Conservation (phyloP, 2,797 vertebrate genomes). For the Salmo trutta region DNA sequence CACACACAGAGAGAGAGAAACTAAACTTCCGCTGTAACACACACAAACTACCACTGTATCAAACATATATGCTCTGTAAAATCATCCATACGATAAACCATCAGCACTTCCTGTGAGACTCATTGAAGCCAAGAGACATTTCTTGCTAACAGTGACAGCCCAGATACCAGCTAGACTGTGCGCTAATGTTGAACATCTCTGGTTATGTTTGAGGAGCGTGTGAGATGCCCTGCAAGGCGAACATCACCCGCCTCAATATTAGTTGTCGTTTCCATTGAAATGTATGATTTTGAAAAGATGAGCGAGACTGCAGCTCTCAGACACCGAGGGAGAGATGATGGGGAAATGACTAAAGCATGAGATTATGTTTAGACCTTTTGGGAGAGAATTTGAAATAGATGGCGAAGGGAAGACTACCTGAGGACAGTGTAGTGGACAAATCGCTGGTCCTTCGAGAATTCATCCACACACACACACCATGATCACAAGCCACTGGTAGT, state of each 20-base stretch:
- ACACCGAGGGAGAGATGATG: not conserved
- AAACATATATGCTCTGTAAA: not conserved
- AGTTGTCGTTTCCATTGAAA: slow-evolving; percentile 8
- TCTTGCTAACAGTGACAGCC: not conserved
- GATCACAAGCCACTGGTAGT: slow-evolving; percentile 48
- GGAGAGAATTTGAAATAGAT: slow-evolving; percentile 13
- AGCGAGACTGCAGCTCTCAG: not conserved
- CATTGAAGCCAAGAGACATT: not conserved
- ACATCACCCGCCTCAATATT: not conserved
- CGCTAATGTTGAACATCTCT: not conserved
- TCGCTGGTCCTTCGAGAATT: slow-evolving; percentile 34
- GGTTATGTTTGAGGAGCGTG: not conserved
- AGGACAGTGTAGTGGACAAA: slow-evolving; percentile 8
- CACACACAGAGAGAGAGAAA: not conserved
- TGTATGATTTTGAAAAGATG: slow-evolving; percentile 12
- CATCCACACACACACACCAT: slow-evolving; percentile 29
- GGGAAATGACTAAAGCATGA: slow-evolving; percentile 19
- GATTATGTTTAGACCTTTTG: slow-evolving; percentile 17
- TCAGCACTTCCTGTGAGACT: slow-evolving; percentile 4
- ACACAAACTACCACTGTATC: slow-evolving; percentile 10
- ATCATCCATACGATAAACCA: not conserved
- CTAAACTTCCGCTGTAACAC: not conserved
- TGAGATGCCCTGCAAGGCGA: not conserved
- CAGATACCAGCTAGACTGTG: not conserved
- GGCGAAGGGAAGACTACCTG: too few relatives aligned